These are phyloP conservation scores for Aromia moschata DNA, from an alignment of 2,888 invertebrate species.

Conservation along the genomic window DNA sequence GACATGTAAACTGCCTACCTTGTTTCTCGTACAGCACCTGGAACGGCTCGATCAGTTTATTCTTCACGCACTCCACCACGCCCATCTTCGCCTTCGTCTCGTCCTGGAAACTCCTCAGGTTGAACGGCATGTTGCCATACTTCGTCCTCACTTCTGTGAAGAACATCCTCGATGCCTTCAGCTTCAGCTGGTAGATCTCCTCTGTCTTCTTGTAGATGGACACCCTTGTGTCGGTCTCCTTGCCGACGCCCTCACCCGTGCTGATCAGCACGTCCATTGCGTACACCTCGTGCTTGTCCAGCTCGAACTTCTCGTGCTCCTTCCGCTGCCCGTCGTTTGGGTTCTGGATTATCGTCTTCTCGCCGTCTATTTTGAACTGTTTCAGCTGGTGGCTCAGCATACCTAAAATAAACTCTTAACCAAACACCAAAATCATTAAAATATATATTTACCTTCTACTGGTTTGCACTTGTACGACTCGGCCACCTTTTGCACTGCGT, in stretches of 20 bases:
- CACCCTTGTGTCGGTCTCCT: slow-evolving; percentile 93
- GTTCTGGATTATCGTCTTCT: slow-evolving; percentile 96
- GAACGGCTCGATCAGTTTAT: slow-evolving; percentile 97
- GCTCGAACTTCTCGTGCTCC: slow-evolving; percentile 95
- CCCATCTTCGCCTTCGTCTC: slow-evolving; percentile 98
- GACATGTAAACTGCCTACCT: slow-evolving; percentile 59
- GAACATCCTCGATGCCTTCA: slow-evolving; percentile 95
- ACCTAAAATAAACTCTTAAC: slow-evolving; percentile 39
- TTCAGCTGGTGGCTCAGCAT: slow-evolving; percentile 96
- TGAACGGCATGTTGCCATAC: slow-evolving; percentile 97
- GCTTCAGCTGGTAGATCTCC: slow-evolving; percentile 94
- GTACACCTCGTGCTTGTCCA: slow-evolving; percentile 97
- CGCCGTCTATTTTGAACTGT: slow-evolving; percentile 96
- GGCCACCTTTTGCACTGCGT: slow-evolving; percentile 91
- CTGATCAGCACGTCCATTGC: slow-evolving; percentile 94
- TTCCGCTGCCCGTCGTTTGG: slow-evolving; percentile 96
- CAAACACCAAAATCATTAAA: slow-evolving; percentile 12
- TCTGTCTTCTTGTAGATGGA: slow-evolving; percentile 99
- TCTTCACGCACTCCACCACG: slow-evolving; percentile 96
- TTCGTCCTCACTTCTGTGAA: slow-evolving; percentile 85
- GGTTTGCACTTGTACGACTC: slow-evolving; percentile 96
- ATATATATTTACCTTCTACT: slow-evolving; percentile 73
- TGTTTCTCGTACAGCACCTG: slow-evolving; percentile 87
- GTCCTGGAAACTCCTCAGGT: slow-evolving; percentile 92
- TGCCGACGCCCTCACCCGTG: slow-evolving; percentile 79